Base-by-base conservation (phyloP, 2,888 invertebrate species). In the Philaethria dido region DNA sequence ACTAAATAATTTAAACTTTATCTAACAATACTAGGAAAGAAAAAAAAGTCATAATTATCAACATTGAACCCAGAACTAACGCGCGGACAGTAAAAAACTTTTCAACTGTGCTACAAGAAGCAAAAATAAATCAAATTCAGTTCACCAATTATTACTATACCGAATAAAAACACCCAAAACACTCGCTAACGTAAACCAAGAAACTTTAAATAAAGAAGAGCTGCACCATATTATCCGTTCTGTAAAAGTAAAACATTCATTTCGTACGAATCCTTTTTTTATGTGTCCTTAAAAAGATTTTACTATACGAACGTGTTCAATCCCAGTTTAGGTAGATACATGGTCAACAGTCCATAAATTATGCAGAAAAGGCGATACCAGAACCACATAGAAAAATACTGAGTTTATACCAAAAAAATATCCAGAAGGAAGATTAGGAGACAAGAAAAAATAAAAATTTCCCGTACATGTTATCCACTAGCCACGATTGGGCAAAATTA, bases 401-500 rank as follows among this genome's bases (percentile, higher is more conserved):
- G 25, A 69, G 69, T 73, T 65, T 68, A 66, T 70, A 25, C 62
- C 50, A 69, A 71, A 70, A 74, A 74, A 72, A 74, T 60, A 69
- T 66, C 65, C 66, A 62, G 64, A 68, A 72, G 42, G 67, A 11
- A 62, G 66, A 73, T 68, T 70, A 68, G n/a, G n/a, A 62, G 44
- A 65, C 54, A 63, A 57, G 59, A 80, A 80, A 82, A 79, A 72
- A 74, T 79, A 80, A 86, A 87, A 87, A 85, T 86, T 75, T 87
- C 83, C 84, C 82, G 80, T 83, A 81, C 79, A 81, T 83, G 83
- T 86, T 88, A 85, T 81, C 81, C 83, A 78, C 80, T 83, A 84
- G 82, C 86, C 83, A 80, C 86, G 85, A 89, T 86, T 84, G 85
- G 86, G 81, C 84, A 82, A 86, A 90, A 92, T 92, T 92, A 92